phyloP scores from a whole-genome alignment of 1,140 invertebrate genomes.

The Apis dorsata region DNA sequence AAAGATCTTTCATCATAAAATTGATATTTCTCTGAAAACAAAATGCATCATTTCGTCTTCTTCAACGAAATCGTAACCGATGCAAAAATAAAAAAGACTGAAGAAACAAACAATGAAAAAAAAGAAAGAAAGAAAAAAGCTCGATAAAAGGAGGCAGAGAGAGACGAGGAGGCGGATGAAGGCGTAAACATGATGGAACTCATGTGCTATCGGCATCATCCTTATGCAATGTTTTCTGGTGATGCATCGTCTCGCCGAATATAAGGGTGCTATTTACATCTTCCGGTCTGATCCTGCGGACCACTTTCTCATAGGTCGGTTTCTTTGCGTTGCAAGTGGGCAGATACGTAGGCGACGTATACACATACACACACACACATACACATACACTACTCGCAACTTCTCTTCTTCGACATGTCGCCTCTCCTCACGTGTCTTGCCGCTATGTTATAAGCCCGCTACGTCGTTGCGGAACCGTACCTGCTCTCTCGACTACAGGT shows the following conservation, averaged over 20 bases:
- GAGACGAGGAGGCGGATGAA: background rate
- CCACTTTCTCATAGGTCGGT: conserved; percentile 35
- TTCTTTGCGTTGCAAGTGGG: conserved; percentile 28
- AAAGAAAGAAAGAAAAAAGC: background rate
- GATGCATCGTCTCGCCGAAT: conserved; percentile 8
- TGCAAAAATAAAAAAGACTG: background rate
- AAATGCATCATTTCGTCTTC: background rate
- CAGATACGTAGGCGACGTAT: background rate
- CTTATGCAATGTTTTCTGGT: conserved; percentile 25
- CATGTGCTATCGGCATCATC: conserved; percentile 7
- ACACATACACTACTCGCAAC: background rate
- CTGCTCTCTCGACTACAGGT: conserved; percentile 38
- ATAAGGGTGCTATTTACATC: conserved; percentile 19
- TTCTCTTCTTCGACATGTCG: conserved; percentile 25
- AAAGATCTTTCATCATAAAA: background rate
- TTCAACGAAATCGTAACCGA: background rate
- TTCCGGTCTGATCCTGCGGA: conserved; percentile 22
- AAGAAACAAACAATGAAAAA: background rate
- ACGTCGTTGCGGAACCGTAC: conserved; percentile 15
- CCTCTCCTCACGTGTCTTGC: conserved; percentile 3
- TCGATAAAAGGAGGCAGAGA: background rate
- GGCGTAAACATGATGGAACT: background rate
- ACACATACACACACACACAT: background rate
- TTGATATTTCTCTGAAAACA: background rate
- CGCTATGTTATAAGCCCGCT: conserved; percentile 1